Evolutionary conservation across 2,113 vertebrate species (phyloP).

Genomic region (Athene cunicularia): DNA sequence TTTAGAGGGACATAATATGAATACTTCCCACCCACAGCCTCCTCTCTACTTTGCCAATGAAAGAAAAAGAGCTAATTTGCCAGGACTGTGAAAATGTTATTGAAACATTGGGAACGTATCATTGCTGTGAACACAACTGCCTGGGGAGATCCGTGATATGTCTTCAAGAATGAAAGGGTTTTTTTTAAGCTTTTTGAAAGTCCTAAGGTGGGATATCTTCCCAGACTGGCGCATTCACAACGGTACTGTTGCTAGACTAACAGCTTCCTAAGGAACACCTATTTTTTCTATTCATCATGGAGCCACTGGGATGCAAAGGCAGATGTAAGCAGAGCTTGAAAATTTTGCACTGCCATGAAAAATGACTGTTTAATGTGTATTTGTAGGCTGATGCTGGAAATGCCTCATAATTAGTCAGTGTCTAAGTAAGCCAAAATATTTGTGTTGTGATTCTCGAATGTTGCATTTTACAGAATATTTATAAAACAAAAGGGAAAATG

Average conservation of each 20-base stretch:
- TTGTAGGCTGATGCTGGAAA: conserved; percentile 1
- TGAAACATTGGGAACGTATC: neutral
- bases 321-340: neutral
- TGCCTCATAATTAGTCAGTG: neutral
- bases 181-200: neutral
- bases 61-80: neutral
- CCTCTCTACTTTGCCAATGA: neutral
- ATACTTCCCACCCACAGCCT: neutral
- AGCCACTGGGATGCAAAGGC: neutral
- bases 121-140: neutral
- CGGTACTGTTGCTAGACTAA: neutral
- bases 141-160: neutral
- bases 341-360: neutral
- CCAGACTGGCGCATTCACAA: neutral
- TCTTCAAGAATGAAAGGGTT: neutral
- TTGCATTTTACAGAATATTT: neutral
- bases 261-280: neutral
- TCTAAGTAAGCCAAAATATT: neutral
- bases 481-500: neutral
- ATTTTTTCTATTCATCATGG: neutral
- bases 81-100: neutral
- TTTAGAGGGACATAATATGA: neutral
- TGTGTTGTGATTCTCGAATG: neutral
- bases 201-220: neutral
- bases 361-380: neutral